Percentiles rank a stretch among this genome's conserved stretches.
These are phyloP conservation scores for Drosophila pseudotakahashii DNA, from an alignment of 2,888 invertebrate species.

Conservation along the genomic window DNA sequence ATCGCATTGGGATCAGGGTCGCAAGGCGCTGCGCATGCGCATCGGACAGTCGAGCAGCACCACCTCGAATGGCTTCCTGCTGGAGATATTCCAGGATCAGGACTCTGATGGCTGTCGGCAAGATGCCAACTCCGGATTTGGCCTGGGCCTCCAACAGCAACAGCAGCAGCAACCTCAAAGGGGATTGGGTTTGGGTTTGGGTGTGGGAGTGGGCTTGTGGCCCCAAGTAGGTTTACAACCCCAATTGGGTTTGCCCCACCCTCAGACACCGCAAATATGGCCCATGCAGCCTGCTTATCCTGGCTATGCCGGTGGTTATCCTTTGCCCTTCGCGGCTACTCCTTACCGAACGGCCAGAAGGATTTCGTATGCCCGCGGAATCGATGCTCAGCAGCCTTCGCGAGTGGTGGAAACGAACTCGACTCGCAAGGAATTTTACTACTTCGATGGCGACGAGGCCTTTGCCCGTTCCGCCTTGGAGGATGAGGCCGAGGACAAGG, in stretches of 20 bases:
- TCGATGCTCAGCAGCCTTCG: conserved; percentile 72
- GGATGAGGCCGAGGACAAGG: conserved; percentile 42
- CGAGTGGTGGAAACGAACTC: conserved; percentile 80
- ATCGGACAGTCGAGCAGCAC: conserved; percentile 84
- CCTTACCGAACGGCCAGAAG: conserved; percentile 64
- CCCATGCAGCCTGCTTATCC: conserved; percentile 41
- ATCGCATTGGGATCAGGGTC: conserved; percentile 78
- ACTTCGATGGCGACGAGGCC: conserved; percentile 71
- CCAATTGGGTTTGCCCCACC: conserved; percentile 36
- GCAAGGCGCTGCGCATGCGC: conserved; percentile 85
- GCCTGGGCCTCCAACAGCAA: conserved; percentile 19
- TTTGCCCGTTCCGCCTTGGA: conserved; percentile 63
- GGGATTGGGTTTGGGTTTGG: conserved; percentile 12
- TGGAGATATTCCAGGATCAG: conserved; percentile 86
- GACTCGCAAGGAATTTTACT: conserved; percentile 81
- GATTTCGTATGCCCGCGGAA: conserved; percentile 58
- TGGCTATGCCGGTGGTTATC: conserved; percentile 21
- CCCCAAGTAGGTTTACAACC: conserved; percentile 47
- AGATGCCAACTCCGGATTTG: neutral
- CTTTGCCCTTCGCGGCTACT: conserved; percentile 35
- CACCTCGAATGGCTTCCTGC: conserved; percentile 85
- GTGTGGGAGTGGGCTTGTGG: conserved; percentile 10
- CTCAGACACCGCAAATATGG: conserved; percentile 22
- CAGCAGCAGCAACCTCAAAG: conserved; percentile 16
- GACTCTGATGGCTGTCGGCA: conserved; percentile 80